These are phyloP conservation scores for Sceloporus tristichus DNA, from an alignment of 2,113 vertebrate species.

Conservation along the genomic window DNA sequence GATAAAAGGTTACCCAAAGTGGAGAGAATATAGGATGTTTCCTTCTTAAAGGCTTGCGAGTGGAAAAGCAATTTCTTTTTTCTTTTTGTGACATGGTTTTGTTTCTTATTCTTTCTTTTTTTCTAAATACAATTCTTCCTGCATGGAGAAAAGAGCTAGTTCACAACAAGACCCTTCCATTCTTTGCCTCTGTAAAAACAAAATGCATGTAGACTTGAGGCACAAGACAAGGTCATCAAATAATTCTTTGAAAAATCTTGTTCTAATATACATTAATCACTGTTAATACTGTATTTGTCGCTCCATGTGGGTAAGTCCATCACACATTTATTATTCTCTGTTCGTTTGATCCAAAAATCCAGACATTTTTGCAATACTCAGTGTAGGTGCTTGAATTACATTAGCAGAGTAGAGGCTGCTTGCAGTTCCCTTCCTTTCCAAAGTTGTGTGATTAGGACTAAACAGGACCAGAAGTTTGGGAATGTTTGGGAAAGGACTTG, in stretches of 20 bases:
- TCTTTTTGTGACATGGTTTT: neutral
- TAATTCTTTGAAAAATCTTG: neutral
- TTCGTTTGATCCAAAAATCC: neutral
- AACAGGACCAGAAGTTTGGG: neutral
- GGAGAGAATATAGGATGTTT: slow-evolving; percentile 61
- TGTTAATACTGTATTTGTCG: neutral
- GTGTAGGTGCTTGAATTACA: neutral
- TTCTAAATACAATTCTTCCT: slow-evolving; percentile 1
- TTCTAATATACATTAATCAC: neutral
- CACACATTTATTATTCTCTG: accelerated
- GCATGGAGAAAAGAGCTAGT: slow-evolving; percentile 39
- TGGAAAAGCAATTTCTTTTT: slow-evolving; percentile 18
- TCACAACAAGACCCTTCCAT: slow-evolving; percentile 38
- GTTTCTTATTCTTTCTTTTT: neutral
- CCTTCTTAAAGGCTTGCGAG: slow-evolving; percentile 55
- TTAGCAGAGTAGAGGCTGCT: neutral
- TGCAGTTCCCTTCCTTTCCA: neutral
- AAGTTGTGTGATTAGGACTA: no score
- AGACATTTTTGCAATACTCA: neutral
- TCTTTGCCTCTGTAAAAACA: neutral
- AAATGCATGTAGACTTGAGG: neutral
- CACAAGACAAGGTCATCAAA: neutral
- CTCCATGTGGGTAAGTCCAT: no score
- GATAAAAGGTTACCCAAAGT: slow-evolving; percentile 74
- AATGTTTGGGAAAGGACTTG: no score